Conservation (phyloP, 2,797 vertebrate species). For the Gallinago solitaria region DNA sequence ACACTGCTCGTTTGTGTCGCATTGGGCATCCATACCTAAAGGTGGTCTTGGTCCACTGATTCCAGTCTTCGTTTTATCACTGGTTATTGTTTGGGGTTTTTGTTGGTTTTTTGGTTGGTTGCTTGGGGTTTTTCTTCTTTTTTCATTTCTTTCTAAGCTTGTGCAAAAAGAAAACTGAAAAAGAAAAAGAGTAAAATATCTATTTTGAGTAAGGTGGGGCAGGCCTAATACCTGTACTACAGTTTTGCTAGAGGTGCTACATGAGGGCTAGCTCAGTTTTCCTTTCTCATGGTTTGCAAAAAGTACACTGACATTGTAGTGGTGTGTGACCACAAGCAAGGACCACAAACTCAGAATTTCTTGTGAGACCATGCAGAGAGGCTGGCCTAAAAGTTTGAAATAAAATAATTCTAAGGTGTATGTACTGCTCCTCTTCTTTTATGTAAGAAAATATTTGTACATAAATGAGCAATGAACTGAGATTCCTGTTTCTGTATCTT, state of each 20-base stretch:
- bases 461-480: background rate
- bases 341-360: background rate
- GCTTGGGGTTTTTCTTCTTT: too few species aligned
- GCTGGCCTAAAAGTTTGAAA: background rate
- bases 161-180: background rate
- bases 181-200: accelerated
- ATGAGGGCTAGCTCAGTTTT: background rate
- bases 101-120: too few species aligned
- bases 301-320: background rate
- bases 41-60: background rate
- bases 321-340: background rate
- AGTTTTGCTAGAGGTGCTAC: background rate
- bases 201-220: background rate
- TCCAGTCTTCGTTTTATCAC: background rate
- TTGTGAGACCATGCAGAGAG: background rate
- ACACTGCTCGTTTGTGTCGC: background rate
- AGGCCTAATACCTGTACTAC: accelerated
- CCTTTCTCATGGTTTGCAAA: background rate
- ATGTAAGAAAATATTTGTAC: background rate
- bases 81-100: accelerated
- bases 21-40: background rate
- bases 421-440: accelerated
- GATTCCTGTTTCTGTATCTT: background rate
- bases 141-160: background rate
- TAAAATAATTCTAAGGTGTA: background rate